Evolutionary conservation across 2,113 vertebrate species (phyloP).

Genomic region (Leptocoma aspasia): DNA sequence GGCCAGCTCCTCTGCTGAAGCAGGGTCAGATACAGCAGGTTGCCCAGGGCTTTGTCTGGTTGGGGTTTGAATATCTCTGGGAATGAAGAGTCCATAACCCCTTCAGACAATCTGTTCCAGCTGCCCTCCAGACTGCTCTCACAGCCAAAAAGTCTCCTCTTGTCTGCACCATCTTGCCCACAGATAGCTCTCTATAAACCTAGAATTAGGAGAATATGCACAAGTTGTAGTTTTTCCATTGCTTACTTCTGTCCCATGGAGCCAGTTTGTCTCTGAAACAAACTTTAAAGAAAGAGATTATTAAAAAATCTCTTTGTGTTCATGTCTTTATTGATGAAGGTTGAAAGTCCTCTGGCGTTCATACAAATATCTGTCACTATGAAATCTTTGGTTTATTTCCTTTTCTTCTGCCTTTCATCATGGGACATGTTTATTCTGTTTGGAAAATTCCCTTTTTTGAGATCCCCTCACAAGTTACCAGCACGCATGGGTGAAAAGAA

Average conservation of each 20-base stretch:
- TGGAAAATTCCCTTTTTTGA: background rate
- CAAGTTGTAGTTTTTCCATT: background rate
- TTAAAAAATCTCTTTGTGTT: background rate
- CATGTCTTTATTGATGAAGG: background rate
- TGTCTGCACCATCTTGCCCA: background rate
- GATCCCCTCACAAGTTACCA: background rate
- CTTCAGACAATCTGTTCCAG: background rate
- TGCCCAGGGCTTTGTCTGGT: background rate
- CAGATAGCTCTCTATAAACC: background rate
- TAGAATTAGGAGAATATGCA: background rate
- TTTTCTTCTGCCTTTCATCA: constrained; percentile 1
- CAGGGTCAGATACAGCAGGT: background rate
- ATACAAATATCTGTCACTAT: background rate
- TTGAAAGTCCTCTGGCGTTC: background rate
- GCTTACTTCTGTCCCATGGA: background rate
- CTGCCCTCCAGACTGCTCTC: background rate
- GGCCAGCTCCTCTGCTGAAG: background rate
- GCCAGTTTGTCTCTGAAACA: background rate
- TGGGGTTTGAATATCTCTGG: background rate
- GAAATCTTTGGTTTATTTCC: background rate
- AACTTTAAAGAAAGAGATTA: background rate
- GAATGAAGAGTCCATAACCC: background rate
- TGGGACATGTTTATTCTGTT: background rate
- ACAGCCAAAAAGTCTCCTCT: background rate
- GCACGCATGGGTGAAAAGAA: background rate